phyloP scores from a whole-genome alignment of 1,140 invertebrate genomes.

The Dolichoris vasculosae region DNA sequence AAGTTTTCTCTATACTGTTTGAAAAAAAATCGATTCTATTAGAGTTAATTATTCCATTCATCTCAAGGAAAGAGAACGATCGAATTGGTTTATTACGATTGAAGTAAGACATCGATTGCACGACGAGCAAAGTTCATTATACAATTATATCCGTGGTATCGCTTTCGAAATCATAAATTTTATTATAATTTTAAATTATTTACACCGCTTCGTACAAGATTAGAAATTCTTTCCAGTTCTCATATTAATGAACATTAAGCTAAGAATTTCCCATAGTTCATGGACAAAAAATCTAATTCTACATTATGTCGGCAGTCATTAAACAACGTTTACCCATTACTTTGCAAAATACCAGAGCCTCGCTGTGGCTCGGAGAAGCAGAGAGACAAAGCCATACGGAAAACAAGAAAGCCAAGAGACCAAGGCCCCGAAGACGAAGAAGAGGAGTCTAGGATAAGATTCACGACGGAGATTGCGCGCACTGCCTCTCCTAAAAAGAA shows the following conservation, averaged over 20 bases:
- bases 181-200: neutral
- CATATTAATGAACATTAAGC: neutral
- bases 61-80: neutral
- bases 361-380: neutral
- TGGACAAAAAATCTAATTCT: neutral
- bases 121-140: neutral
- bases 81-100: neutral
- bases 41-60: neutral
- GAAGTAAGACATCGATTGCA: neutral
- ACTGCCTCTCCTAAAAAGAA: slow-evolving; percentile 48
- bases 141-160: neutral
- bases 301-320: neutral
- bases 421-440: neutral
- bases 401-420: neutral
- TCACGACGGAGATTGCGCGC: slow-evolving; percentile 65
- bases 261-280: too few species aligned
- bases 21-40: neutral
- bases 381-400: slow-evolving; percentile 42
- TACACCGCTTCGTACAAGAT: neutral
- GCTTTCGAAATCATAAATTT: neutral
- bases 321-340: neutral
- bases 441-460: slow-evolving; percentile 66
- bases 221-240: neutral
- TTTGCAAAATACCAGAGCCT: neutral
- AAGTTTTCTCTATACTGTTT: too few species aligned